These are phyloP conservation scores for Sialia sialis DNA, from an alignment of 2,113 vertebrate genomes.

Conservation along the genomic window DNA sequence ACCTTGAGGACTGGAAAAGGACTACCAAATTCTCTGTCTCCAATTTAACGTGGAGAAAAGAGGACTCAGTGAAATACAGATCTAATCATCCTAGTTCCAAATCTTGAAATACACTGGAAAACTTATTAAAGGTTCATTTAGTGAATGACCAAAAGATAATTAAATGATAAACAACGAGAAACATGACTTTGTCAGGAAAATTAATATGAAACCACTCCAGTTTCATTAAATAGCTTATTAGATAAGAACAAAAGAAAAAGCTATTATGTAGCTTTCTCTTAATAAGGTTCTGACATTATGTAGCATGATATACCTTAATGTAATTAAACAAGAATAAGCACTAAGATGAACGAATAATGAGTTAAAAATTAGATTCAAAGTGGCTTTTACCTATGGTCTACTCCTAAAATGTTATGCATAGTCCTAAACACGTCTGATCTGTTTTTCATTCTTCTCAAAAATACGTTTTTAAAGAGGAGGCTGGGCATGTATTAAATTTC, in stretches of 20 bases:
- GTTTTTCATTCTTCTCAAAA: background rate
- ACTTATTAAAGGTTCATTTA: background rate
- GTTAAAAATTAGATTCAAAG: background rate
- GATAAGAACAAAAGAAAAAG: background rate
- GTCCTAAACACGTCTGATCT: background rate
- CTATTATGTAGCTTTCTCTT: background rate
- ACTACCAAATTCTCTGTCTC: background rate
- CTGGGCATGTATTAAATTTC: background rate
- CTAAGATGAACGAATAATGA: background rate
- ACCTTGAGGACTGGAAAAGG: background rate
- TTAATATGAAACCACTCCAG: background rate
- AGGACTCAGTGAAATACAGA: background rate
- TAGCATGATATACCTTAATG: background rate
- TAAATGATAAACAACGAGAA: background rate
- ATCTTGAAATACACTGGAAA: background rate
- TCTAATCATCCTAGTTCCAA: background rate
- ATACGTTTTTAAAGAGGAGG: background rate
- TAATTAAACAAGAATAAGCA: background rate
- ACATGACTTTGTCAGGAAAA: background rate
- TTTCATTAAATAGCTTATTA: background rate
- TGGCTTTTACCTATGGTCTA: background rate
- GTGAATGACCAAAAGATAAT: background rate
- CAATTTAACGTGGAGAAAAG: background rate
- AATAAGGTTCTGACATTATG: background rate
- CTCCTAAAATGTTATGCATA: background rate